Percentiles rank a stretch among this genome's conserved stretches.
Conservation (phyloP, 1,140 invertebrate genomes). For the Anadara kagoshimensis region DNA sequence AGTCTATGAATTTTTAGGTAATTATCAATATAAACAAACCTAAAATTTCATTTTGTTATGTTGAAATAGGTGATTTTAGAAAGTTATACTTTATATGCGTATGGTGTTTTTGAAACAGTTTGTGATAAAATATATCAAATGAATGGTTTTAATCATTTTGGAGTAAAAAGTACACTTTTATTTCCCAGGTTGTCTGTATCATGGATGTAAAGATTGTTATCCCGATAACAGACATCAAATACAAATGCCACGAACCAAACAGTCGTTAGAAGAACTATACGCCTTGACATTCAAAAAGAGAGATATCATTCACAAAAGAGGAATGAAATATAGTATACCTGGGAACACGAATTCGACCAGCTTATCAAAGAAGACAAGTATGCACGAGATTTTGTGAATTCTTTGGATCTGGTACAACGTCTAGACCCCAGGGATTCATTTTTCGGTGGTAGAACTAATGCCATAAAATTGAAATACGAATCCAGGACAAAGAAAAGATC, state of each 20-base stretch:
- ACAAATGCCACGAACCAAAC: constrained; percentile 16
- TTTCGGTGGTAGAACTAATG: constrained; percentile 25
- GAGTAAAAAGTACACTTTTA: neutral
- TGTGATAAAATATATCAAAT: too few relatives aligned
- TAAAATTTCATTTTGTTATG: too few relatives aligned
- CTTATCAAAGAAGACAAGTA: constrained; percentile 8
- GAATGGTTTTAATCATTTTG: too few relatives aligned
- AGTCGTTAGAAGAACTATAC: constrained; percentile 35
- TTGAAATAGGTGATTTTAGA: too few relatives aligned
- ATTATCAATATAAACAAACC: too few relatives aligned
- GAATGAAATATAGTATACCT: constrained; percentile 31
- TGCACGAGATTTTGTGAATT: neutral
- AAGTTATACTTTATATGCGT: too few relatives aligned
- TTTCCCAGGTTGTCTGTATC: constrained; percentile 13
- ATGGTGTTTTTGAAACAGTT: too few relatives aligned
- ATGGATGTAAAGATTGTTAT: constrained; percentile 19
- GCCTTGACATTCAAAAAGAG: constrained; percentile 27
- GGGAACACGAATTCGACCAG: constrained; percentile 46
- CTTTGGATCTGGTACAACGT: neutral
- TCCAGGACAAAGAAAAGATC: constrained; percentile 8
- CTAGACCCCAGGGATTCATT: neutral
- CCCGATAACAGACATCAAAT: constrained; percentile 8
- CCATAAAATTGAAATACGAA: constrained; percentile 7
- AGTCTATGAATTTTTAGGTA: constrained; percentile 35
- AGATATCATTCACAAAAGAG: constrained; percentile 18